Evolutionary conservation across 2,888 invertebrate genomes (phyloP), one percentile per base, ranked within the genome.

Genomic region (Liopterus haemorrhoidalis): DNA sequence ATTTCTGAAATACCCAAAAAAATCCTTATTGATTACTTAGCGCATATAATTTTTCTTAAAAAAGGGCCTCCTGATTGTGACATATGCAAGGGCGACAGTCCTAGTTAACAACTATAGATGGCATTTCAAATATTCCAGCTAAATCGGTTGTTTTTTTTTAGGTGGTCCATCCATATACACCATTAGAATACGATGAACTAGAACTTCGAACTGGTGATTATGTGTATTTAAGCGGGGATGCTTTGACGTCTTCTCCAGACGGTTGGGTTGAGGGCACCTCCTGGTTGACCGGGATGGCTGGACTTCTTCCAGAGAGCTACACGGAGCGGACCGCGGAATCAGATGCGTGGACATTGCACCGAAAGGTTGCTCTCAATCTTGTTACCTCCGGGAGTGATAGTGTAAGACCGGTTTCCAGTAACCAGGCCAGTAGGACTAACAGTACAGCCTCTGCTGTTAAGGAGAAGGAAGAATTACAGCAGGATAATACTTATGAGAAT

Each of bases 271-370:
- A 83, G 58, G 92, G 91, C 19, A 80, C 79, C 15, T 88, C 87
- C 1, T 87, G 86, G 85, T 68, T 86, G 24, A 88, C 87, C 37
- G 88, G 85, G 21, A 79, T 79, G 56, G 77, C 78, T 45, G 92
- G 92, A 1, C 81, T 81, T 60, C 70, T 92, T 56, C 92, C 91
- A 0, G 81, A 81, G 32, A 84, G 85, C 62, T 90, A 86, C 59
- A 87, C 89, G 0, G 80, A 82, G 60, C 76, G 85, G 31, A 87
- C 88, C 0, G 84, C 90, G 0, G 91, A 92, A 64, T 88, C 89
- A 1, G 90, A 91, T 70, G 85, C 90, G 3, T 93, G 93, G 93
- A 91, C 91, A 9, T 65, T 92, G 39, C 92, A 93, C 58, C 78
- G 80, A 41, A 79, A 81, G 33, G 71, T 84, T 12, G 73, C 79